phyloP scores from a whole-genome alignment of 2,888 invertebrate genomes.

The Gymnosoma rotundatum region DNA sequence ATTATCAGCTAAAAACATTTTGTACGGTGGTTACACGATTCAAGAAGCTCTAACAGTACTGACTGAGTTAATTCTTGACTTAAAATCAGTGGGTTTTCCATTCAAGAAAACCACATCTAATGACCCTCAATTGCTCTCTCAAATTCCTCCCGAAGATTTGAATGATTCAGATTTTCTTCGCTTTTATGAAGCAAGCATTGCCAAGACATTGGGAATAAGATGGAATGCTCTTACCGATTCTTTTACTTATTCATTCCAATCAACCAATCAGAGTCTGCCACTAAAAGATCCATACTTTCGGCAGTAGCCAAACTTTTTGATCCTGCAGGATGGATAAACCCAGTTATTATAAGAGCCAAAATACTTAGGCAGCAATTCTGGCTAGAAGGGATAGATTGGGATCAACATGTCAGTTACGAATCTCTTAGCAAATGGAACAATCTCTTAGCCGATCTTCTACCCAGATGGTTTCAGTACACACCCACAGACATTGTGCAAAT shows the following conservation, averaged over 20 bases:
- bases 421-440: background rate
- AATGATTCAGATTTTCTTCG: slow-evolving; percentile 1
- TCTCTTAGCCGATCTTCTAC: too few species aligned
- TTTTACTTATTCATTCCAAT: background rate
- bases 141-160: background rate
- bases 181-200: slow-evolving; percentile 5
- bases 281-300: slow-evolving; percentile 2
- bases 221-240: slow-evolving; percentile 12
- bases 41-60: background rate
- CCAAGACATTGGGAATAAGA: slow-evolving; percentile 16
- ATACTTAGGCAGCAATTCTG: background rate
- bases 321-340: background rate
- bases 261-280: background rate
- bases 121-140: background rate
- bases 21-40: background rate
- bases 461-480: background rate
- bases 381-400: background rate
- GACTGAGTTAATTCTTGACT: background rate
- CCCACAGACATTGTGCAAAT: background rate
- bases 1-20: background rate
- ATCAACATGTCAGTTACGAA: background rate
- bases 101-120: background rate
- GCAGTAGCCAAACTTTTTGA: background rate
- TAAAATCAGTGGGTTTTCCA: slow-evolving; percentile 9
- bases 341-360: background rate